A percentile compares a stretch with the other conserved stretches of the same genome.
Conservation (phyloP, 2,888 invertebrate genomes). For the Troglohyphantes excavatus region DNA sequence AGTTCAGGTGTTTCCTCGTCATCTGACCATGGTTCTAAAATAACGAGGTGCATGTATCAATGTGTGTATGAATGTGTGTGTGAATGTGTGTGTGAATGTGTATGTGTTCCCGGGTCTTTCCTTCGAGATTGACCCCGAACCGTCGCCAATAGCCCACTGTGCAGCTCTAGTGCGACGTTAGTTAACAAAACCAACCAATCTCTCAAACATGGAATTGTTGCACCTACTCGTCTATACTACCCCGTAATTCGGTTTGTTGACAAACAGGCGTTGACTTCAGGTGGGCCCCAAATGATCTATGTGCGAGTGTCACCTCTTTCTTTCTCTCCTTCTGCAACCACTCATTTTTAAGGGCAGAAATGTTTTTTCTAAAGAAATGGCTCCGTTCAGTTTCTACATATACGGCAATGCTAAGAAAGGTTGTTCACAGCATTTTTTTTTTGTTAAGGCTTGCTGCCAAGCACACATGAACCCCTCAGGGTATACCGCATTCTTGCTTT, state of each 20-base stretch:
- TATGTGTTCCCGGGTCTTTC: too few species aligned
- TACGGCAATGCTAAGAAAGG: conserved; percentile 17
- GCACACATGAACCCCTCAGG: not conserved
- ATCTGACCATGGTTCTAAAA: too few species aligned
- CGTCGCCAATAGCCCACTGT: too few species aligned
- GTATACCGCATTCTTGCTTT: not conserved
- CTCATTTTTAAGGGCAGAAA: conserved; percentile 28
- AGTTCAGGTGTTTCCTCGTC: too few species aligned
- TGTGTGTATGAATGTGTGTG: too few species aligned
- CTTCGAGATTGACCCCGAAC: too few species aligned
- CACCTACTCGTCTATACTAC: too few species aligned
- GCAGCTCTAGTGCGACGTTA: too few species aligned
- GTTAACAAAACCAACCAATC: too few species aligned
- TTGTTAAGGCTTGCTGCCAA: not conserved
- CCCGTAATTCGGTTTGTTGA: conserved; percentile 18
- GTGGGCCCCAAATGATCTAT: conserved; percentile 49
- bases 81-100: too few species aligned
- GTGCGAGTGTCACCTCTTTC: conserved; percentile 1
- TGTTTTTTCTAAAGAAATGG: conserved; percentile 54
- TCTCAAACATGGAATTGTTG: too few species aligned
- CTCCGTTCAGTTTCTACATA: conserved; percentile 15
- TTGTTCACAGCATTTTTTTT: conserved; percentile 28
- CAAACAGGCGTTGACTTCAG: conserved; percentile 44
- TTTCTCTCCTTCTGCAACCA: not conserved
- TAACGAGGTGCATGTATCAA: too few species aligned